Evolutionary conservation across 2,888 invertebrate species (phyloP), one percentile per base, ranked within the genome.

Genomic region (Bhutanitis thaidina): DNA sequence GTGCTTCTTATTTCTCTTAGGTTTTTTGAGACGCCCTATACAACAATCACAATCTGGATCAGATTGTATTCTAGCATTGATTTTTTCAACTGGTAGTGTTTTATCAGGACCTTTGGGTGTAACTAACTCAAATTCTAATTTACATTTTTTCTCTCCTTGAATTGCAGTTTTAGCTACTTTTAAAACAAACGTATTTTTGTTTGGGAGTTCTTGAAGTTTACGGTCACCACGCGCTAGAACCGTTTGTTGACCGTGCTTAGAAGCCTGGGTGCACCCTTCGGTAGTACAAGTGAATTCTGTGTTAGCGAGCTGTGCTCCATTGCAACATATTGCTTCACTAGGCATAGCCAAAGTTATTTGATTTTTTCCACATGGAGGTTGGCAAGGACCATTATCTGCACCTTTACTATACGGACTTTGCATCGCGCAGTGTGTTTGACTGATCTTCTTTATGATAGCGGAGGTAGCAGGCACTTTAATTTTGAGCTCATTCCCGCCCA

Each of bases 141-240:
- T 93, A 45, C 91, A 91, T 71, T 93, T 93, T 64, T 91, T 92
- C 46, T 92, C 92, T 0, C 88, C 90, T 10, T 92, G 91, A 53
- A 92, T 90, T 1, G 91, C 91, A 56, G 93, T 93, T 70, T 93
- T 94, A 0, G 93, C 93, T 38, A 94, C 92, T 69, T 92, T 90
- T 46, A 93, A 70, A n/a, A 93, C 91, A 56, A 92, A 93, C 5
- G 90, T 80, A 57, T 93, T 91, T 62, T 82, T 90, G 39, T 92
- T 91, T 0, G 88, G 85, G 55, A 89, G 71, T 0, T 87, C 86
- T 40, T 80, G 62, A 43, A 60, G 61, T 69, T 74, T 90, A 60
- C 53, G 52, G 48, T 83, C 85, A 7, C 80, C 77, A 16, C 80
- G 79, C 34, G 72, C 76, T 39, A 74, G 55, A 14, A 66, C 65